Evolutionary conservation across 2,888 invertebrate genomes (phyloP), one percentile per base, ranked within the genome.

Genomic region (Drosophila neonasuta): DNA sequence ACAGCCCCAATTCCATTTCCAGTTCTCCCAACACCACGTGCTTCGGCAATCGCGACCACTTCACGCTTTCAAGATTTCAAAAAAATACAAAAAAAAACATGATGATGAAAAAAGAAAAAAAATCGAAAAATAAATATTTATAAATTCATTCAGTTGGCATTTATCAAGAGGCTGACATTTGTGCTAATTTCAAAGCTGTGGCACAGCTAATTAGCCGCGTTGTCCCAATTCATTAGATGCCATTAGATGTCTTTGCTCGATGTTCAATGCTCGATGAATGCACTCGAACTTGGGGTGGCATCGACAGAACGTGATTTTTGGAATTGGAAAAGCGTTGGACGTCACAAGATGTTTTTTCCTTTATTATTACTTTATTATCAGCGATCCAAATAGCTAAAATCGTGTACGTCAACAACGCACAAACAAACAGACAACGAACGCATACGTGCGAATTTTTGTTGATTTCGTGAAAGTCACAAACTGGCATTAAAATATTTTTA

Each of bases 401-500:
- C 52, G 65, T 69, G 55, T 55, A 62, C 57, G 58, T 64, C 54
- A 79, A 67, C 51, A 50, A 57, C 36, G 6, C 3, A 50, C 58
- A 24, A 24, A 42, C 51, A 50, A 20, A 57, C 42, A 17, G n/a
- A 42, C 42, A 42, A 20, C 44, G 20, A 64, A 60, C 48, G 52
- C 56, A 72, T 74, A 80, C 80, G 79, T 83, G 80, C 79, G 66
- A 76, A 63, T 71, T 80, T 81, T 80, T 71, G 80, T 72, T 76
- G 79, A 79, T 73, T 73, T 68, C 81, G 84, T 66, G 79, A 79
- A 81, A 81, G 79, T 71, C 79, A 63, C 61, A 78, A 71, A 72
- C 55, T 66, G 78, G 67, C 74, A 77, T 77, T 77, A 65, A 77
- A 74, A 74, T 75, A 75, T 74, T 77, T 77, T 59, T 77, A 66